phyloP scores from a whole-genome alignment of 2,888 invertebrate genomes.

The Cephus runcator region DNA sequence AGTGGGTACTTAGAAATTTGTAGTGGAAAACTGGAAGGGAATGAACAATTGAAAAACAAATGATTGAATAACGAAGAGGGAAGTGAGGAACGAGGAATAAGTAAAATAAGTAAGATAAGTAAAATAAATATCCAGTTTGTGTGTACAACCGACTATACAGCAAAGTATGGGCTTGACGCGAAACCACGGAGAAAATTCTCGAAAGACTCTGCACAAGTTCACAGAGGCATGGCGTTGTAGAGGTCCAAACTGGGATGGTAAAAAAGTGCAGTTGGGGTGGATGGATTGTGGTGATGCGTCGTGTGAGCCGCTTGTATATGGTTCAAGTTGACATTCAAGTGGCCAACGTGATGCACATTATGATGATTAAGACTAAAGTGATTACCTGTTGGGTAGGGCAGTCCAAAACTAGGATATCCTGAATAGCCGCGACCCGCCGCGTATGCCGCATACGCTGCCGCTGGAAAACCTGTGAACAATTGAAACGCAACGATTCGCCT shows the following conservation, averaged over 20 bases:
- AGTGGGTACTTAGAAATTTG: too few species aligned
- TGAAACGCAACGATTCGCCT: background rate
- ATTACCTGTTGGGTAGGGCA: conserved; percentile 98
- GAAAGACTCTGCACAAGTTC: conserved; percentile 60
- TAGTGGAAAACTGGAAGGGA: too few species aligned
- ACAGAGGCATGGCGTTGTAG: conserved; percentile 66
- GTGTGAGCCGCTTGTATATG: conserved; percentile 64
- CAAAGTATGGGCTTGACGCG: too few species aligned
- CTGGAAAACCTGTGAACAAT: conserved; percentile 85
- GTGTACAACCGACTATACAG: too few species aligned
- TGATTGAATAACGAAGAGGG: too few species aligned
- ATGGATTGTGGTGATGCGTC: conserved; percentile 71
- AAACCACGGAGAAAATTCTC: conserved; percentile 38
- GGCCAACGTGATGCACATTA: conserved; percentile 64
- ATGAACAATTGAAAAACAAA: too few species aligned
- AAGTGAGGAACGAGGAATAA: too few species aligned
- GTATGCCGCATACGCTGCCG: conserved; percentile 94
- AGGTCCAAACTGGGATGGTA: conserved; percentile 65
- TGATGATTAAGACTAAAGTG: conserved; percentile 70
- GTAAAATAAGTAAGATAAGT: too few species aligned
- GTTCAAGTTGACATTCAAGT: conserved; percentile 67
- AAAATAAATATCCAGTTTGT: too few species aligned
- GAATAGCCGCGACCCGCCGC: conserved; percentile 97
- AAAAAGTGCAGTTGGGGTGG: conserved; percentile 73
- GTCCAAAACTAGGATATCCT: conserved; percentile 97